Conservation (phyloP, 1,140 invertebrate genomes). For the Ostrea edulis region DNA sequence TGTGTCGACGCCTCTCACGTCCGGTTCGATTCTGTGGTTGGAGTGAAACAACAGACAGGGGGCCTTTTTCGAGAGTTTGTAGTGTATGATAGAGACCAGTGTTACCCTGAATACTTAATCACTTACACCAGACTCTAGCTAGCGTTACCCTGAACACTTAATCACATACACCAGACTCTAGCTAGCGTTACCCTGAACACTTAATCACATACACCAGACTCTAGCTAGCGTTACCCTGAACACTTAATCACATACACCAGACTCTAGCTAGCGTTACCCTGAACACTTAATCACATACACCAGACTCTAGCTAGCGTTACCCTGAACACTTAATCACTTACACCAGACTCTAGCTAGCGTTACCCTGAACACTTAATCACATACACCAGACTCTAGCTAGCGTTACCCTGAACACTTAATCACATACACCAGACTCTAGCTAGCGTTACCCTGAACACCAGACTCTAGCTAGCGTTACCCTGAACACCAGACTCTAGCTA, state of each 20-base stretch:
- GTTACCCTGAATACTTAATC: constrained; percentile 68
- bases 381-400: constrained; percentile 46
- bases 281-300: constrained; percentile 66
- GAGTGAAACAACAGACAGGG: constrained; percentile 52
- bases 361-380: constrained; percentile 69
- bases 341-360: constrained; percentile 36
- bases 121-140: constrained; percentile 52
- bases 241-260: constrained; percentile 63
- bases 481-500: too few species aligned
- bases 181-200: constrained; percentile 66
- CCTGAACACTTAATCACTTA: constrained; percentile 69
- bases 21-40: constrained; percentile 61
- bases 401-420: constrained; percentile 69
- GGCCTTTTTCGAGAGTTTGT: constrained; percentile 66
- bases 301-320: constrained; percentile 54
- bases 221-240: constrained; percentile 63
- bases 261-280: constrained; percentile 58
- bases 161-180: constrained; percentile 58
- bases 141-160: constrained; percentile 67
- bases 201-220: constrained; percentile 61
- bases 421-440: constrained; percentile 51
- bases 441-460: constrained; percentile 63
- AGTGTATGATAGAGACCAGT: constrained; percentile 59
- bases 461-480: constrained; percentile 56
- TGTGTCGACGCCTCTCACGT: constrained; percentile 8